These are phyloP conservation scores for Anthopleura sola DNA, from an alignment of 64 coral and sea anemone species.

Conservation along the genomic window DNA sequence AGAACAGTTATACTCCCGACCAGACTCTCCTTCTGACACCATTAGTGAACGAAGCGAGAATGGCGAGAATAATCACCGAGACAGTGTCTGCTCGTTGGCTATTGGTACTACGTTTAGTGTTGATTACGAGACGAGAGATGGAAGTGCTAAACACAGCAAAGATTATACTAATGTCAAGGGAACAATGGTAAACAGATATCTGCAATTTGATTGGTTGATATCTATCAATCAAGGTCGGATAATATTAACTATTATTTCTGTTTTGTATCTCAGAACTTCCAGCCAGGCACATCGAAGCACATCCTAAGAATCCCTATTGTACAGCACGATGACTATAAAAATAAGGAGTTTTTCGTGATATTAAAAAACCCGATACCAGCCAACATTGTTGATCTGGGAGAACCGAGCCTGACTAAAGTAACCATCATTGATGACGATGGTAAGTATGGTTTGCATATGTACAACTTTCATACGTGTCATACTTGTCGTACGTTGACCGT, in stretches of 20 bases:
- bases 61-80: neutral
- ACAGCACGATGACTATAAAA: constrained; percentile 46
- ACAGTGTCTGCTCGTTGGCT: neutral
- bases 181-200: constrained; percentile 41
- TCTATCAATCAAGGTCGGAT: too few relatives aligned
- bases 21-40: constrained; percentile 4
- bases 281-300: constrained; percentile 44
- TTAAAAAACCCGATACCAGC: constrained; percentile 64
- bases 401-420: constrained; percentile 60
- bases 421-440: constrained; percentile 91
- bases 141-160: constrained; percentile 42
- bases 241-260: neutral
- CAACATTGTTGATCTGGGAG: constrained; percentile 44
- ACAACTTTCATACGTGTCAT: too few relatives aligned
- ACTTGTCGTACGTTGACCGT: too few relatives aligned
- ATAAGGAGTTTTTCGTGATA: constrained; percentile 82
- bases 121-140: constrained; percentile 65
- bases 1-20: constrained; percentile 3
- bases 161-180: constrained; percentile 47
- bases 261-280: constrained; percentile 48
- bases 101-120: neutral
- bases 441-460: neutral
- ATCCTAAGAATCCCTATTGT: constrained; percentile 43
- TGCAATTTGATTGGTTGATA: neutral
- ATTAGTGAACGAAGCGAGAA: constrained; percentile 4